Base-by-base conservation (phyloP, 1,140 invertebrate genomes). In the Lepidurus couesii region DNA sequence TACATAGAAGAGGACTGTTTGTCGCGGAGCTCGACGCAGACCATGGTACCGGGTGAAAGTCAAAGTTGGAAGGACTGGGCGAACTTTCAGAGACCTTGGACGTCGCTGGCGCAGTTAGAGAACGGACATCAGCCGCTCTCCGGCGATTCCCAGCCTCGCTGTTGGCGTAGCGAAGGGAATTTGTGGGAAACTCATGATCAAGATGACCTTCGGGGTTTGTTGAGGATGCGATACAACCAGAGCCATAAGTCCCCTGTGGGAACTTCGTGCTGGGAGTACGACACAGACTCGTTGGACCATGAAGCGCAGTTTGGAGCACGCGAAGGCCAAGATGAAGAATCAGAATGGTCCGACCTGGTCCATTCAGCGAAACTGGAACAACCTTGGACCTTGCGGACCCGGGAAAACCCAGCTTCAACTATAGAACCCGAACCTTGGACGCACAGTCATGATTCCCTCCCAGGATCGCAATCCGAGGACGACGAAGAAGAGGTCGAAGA, bases 81-180 rank as follows among this genome's bases (percentile, higher is more conserved):
- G 53, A 65, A 16, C 13, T 65, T 7, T 65, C 53, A 65, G 8
- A 65, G 53, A 21, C 53, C 53, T 65, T 65, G 53, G 53, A 16
- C 53, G 16, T 65, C 53, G 16, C 21, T 65, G 53, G 53, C 53
- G 21, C 53, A 65, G 0, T 65, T 65, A 7, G 53, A 21, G 6
- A 65, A 65, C 13, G 53, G 53, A 65, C 16, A 65, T 21, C 13
- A 13, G 21, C 53, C 4, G 53, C 9, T 65, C 21, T 16, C 53
- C 53, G 53, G 53, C 53, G 53, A 65, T 65, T 65, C 53, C 53
- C 53, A 65, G 53, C 53, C 53, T 65, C 53, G 53, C 6, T n/a
- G 9, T 65, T 65, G 53, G 53, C 53, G 53, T 21, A 65, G 53
- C 21, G 53, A 65, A 65, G 53, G 53, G 53, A 65, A 65, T 65